Evolutionary conservation across 1,140 invertebrate species (phyloP).

Genomic region (Olivierus martensii): DNA sequence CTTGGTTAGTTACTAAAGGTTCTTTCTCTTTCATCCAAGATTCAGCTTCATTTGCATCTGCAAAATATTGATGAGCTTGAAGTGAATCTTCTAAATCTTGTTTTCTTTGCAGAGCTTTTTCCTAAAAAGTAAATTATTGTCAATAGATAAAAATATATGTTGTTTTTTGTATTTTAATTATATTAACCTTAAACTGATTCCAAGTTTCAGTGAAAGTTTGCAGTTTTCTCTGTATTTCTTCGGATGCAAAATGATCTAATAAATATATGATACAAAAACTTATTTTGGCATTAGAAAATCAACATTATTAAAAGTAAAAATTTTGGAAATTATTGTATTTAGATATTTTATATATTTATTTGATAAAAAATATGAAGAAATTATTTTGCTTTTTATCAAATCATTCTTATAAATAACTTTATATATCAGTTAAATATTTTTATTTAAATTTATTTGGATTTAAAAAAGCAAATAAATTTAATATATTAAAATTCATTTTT

Average conservation of each 20-base stretch:
- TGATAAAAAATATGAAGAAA: too few relatives aligned
- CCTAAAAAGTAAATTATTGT: constrained; percentile 22
- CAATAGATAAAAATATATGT: not conserved
- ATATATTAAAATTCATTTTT: too few relatives aligned
- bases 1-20: constrained; percentile 77
- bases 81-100: constrained; percentile 94
- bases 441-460: too few relatives aligned
- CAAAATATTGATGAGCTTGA: constrained; percentile 96
- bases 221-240: constrained; percentile 69
- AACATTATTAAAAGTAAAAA: too few relatives aligned
- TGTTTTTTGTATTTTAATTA: not conserved
- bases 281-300: too few relatives aligned
- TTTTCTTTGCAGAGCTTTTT: constrained; percentile 59
- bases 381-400: too few relatives aligned
- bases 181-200: constrained; percentile 67
- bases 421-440: too few relatives aligned
- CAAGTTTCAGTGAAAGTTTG: constrained; percentile 72
- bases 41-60: constrained; percentile 97
- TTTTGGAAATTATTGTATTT: too few relatives aligned
- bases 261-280: not conserved
- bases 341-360: too few relatives aligned
- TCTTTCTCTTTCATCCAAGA: constrained; percentile 99
- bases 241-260: constrained; percentile 76
- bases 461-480: too few relatives aligned
- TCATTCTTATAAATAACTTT: too few relatives aligned